A percentile compares a stretch with the other conserved stretches of the same genome.
These are phyloP conservation scores for Tetranychus urticae DNA, from an alignment of 1,140 invertebrate genomes.

Conservation along the genomic window DNA sequence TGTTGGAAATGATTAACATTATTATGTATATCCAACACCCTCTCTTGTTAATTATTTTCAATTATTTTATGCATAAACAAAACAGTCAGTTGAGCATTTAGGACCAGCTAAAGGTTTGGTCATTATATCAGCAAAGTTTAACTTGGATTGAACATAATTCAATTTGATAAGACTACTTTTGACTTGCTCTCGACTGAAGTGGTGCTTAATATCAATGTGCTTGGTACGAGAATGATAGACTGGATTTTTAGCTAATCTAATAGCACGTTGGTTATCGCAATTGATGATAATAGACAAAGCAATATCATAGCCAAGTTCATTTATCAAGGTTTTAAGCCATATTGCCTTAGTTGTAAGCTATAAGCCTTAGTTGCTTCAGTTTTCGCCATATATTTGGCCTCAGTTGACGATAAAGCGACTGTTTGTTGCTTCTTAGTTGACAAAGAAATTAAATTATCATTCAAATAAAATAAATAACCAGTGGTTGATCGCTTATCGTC, in stretches of 20 bases:
- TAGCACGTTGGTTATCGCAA: constrained; percentile 15
- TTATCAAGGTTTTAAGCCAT: constrained; percentile 10
- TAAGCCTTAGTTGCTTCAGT: constrained; percentile 19
- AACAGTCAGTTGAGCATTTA: neutral
- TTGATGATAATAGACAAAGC: neutral
- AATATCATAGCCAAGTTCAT: constrained; percentile 1
- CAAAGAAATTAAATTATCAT: constrained; percentile 15
- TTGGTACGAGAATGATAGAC: constrained; percentile 13
- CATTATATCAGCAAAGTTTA: constrained; percentile 10
- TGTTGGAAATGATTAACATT: too few species aligned
- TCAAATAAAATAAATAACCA: constrained; percentile 14
- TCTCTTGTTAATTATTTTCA: too few species aligned
- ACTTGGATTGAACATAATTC: neutral
- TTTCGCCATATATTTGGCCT: constrained; percentile 20
- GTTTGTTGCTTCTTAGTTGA: constrained; percentile 15
- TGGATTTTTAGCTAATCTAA: constrained; percentile 12
- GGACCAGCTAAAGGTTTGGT: constrained; percentile 7
- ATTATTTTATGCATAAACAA: too few species aligned
- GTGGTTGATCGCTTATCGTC: neutral
- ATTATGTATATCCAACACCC: too few species aligned
- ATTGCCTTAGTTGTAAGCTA: too few species aligned
- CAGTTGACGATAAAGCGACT: constrained; percentile 17
- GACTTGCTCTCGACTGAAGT: constrained; percentile 20
- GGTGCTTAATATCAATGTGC: constrained; percentile 15
- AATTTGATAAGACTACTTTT: constrained; percentile 15